Evolutionary conservation across 2,888 invertebrate species (phyloP).

Genomic region (Trachelus troglodyta): DNA sequence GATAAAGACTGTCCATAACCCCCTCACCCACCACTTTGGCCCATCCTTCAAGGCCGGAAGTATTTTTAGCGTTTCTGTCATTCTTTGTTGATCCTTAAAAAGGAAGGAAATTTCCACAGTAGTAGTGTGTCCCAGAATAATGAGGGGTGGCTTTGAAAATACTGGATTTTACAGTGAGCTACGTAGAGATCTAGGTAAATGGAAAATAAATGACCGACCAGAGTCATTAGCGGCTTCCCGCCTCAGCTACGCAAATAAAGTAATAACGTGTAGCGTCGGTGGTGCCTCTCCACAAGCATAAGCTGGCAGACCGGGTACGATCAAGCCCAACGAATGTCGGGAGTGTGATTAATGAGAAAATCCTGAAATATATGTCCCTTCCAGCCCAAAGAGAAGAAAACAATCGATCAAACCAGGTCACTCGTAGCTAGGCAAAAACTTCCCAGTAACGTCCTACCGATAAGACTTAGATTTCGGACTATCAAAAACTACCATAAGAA

Average conservation of each 20-base stretch:
- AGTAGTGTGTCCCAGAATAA: background rate
- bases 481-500: background rate
- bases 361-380: background rate
- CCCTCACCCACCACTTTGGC: conserved; percentile 24
- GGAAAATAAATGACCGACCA: background rate
- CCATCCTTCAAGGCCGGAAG: conserved; percentile 41
- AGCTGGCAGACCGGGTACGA: background rate
- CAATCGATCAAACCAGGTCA: background rate
- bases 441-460: background rate
- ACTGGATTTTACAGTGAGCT: conserved; percentile 2
- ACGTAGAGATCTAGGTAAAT: conserved; percentile 1
- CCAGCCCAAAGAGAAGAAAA: background rate
- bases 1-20: background rate
- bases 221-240: background rate
- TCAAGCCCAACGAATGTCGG: background rate
- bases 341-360: conserved; percentile 2
- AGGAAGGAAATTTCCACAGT: background rate
- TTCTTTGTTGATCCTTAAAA: background rate
- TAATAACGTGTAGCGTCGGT: background rate
- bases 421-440: background rate
- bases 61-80: conserved; percentile 13
- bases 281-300: background rate
- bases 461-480: background rate
- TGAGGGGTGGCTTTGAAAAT: background rate
- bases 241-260: background rate